phyloP scores from a whole-genome alignment of 1,140 invertebrate species.

The Drosophila repletoides region DNA sequence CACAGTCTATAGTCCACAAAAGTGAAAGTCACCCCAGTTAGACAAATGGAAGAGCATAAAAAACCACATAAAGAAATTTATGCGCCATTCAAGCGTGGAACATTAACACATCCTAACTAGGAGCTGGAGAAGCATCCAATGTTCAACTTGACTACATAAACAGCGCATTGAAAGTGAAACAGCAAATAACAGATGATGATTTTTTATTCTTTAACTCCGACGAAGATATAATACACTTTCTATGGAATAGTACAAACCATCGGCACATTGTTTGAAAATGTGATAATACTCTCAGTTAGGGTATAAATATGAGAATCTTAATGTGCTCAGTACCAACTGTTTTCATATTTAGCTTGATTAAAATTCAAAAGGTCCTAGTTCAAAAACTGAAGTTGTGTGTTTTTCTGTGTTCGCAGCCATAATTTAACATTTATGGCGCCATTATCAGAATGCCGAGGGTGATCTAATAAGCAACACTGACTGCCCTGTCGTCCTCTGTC shows the following conservation, averaged over 20 bases:
- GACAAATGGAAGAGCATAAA: slow-evolving; percentile 52
- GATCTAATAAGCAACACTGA: slow-evolving; percentile 31
- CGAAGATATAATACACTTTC: no score
- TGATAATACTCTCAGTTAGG: background rate
- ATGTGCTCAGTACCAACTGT: slow-evolving; percentile 58
- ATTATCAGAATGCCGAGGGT: slow-evolving; percentile 47
- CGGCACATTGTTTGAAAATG: background rate
- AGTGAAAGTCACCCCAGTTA: slow-evolving; percentile 44
- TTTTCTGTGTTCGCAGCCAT: slow-evolving; percentile 37
- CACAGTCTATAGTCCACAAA: background rate
- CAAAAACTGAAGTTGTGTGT: slow-evolving; percentile 22
- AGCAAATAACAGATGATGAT: background rate
- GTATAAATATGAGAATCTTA: slow-evolving; percentile 14
- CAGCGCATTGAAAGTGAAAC: slow-evolving; percentile 68
- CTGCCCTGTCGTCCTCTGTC: no score
- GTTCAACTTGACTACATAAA: slow-evolving; percentile 41
- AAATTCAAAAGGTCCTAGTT: slow-evolving; percentile 68
- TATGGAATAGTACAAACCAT: no score
- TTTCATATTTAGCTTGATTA: slow-evolving; percentile 74
- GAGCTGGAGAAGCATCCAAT: slow-evolving; percentile 16
- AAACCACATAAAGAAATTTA: slow-evolving; percentile 77
- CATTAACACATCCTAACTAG: slow-evolving; percentile 70
- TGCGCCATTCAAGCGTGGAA: slow-evolving; percentile 70
- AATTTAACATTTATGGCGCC: slow-evolving; percentile 67
- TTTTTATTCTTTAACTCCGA: background rate